Percentiles rank a stretch among this genome's conserved stretches.
These are phyloP conservation scores for Paedocypris micromegethes DNA, from an alignment of 2,797 vertebrate genomes.

Conservation along the genomic window DNA sequence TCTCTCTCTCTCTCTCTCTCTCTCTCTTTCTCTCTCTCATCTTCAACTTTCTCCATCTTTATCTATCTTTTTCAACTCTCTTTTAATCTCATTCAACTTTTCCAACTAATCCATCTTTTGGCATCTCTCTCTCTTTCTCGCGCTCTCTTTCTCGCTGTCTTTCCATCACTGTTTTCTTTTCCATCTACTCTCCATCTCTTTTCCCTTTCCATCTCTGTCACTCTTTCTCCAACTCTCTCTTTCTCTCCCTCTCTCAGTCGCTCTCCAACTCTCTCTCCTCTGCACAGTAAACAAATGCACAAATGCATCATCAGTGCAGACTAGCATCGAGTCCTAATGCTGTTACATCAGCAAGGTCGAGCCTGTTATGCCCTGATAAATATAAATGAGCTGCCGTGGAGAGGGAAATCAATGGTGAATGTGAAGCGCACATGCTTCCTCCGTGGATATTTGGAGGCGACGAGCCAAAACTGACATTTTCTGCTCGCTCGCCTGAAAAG, in stretches of 20 bases:
- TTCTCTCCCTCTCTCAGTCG: neutral
- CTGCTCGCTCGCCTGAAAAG: slow-evolving; percentile 18
- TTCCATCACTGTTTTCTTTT: no score
- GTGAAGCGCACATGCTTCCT: slow-evolving; percentile 6
- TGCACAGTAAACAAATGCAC: neutral
- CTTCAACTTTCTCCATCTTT: no score
- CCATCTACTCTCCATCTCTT: no score
- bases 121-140: no score
- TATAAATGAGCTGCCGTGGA: slow-evolving; percentile 44
- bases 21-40: no score
- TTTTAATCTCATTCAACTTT: no score
- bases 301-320: slow-evolving; percentile 35
- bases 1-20: no score
- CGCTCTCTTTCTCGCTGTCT: no score
- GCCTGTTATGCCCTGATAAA: slow-evolving; percentile 66
- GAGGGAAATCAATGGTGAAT: slow-evolving; percentile 18
- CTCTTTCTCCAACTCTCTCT: slow-evolving; percentile 8
- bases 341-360: slow-evolving; percentile 60
- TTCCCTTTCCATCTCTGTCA: slow-evolving; percentile 12
- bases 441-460: slow-evolving; percentile 7
- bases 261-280: neutral
- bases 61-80: no score
- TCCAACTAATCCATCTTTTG: no score
- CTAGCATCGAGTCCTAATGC: slow-evolving; percentile 43
- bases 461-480: slow-evolving; percentile 17